Base-by-base conservation (phyloP, 2,113 vertebrate species). In the Nesoenas mayeri region DNA sequence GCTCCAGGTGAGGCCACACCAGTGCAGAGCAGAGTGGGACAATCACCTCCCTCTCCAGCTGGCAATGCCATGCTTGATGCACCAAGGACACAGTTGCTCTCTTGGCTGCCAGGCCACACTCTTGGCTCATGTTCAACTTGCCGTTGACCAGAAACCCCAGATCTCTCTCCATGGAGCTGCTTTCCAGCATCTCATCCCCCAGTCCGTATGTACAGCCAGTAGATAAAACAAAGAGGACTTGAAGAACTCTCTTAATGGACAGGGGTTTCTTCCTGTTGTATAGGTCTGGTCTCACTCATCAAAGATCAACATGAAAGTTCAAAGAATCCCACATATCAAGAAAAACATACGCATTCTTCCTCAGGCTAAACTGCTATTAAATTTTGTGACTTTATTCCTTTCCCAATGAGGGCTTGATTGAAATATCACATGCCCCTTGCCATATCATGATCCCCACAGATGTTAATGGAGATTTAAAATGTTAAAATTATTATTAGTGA, bases 391-490 rank as follows among this genome's bases (percentile, higher is more conserved):
- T 61, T 50, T 58, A 25, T 73, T 70, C 25, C 9, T 79, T 70
- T 77, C 56, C 13, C 25, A 77, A 0, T 24, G 24, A 56, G 4
- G 8, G 4, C 50, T 58, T 86, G 22, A 74, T 5, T 51, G 32
- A 78, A 42, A 5, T 61, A 13, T 28, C 5, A 0, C 10, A 7
- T 87, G 6, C 2, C 3, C 10, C 1, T 1, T 15, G 5, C 5
- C 12, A 50, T 18, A 64, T 47, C 16, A 56, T 0, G 0, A 24
- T 86, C 28, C 13, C 3, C 9, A 57, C 1, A 78, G 44, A 75
- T 34, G 8, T 40, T 78, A 61, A 62, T n/a, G 34, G 31, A n/a
- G 11, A 82, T 54, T 44, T 50, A 18, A 81, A 88, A 54, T 62
- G 15, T 20, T 72, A 25, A 56, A 82, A 58, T 48, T 79, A 57